Conservation (phyloP, 2,888 invertebrate genomes). For the Troides aeacus region DNA sequence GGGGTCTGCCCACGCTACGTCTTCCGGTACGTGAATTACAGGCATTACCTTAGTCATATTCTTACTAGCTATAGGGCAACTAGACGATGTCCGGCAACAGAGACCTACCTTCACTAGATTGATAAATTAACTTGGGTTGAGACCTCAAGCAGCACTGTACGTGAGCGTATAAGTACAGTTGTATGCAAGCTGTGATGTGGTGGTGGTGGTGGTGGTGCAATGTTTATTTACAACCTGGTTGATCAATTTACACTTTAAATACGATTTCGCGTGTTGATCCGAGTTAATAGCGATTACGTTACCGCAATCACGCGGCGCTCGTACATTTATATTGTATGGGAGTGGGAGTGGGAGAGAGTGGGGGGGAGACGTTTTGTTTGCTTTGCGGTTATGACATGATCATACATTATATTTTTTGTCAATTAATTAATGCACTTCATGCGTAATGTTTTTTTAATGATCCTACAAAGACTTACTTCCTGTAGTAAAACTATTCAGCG, state of each 20-base stretch:
- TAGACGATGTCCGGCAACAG: too few relatives aligned
- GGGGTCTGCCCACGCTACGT: too few relatives aligned
- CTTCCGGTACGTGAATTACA: too few relatives aligned
- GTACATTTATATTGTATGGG: constrained; percentile 22
- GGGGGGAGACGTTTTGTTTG: not conserved
- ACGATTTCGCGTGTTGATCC: constrained; percentile 30
- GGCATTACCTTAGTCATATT: too few relatives aligned
- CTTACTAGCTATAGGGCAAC: too few relatives aligned
- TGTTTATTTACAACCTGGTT: constrained; percentile 23
- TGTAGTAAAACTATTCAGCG: too few relatives aligned
- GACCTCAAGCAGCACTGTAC: not conserved
- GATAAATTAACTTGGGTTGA: too few relatives aligned
- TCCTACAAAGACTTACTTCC: too few relatives aligned
- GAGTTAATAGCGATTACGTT: constrained; percentile 28
- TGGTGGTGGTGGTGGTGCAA: not conserved
- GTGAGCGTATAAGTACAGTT: not conserved
- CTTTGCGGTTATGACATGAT: not conserved
- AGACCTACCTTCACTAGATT: too few relatives aligned
- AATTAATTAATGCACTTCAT: not conserved
- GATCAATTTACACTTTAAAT: constrained; percentile 30
- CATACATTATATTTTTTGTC: not conserved
- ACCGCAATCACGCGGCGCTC: constrained; percentile 20
- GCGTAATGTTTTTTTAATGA: not conserved
- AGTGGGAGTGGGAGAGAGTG: not conserved
- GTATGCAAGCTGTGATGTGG: not conserved